Conservation (phyloP, 2,797 vertebrate species). For the Lophotriccus pileatus region DNA sequence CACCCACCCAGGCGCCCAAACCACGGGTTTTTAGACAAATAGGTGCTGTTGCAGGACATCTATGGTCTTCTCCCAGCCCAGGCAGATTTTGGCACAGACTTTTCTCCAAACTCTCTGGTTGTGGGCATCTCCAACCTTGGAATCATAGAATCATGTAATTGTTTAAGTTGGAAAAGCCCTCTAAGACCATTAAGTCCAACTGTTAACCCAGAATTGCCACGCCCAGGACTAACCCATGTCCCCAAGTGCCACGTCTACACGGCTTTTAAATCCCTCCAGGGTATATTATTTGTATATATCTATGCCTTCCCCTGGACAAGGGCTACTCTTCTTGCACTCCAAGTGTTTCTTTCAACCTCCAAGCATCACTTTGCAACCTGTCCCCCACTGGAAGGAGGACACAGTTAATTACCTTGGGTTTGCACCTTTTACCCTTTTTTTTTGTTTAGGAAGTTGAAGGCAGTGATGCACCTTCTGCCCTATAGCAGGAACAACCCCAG, state of each 20-base stretch:
- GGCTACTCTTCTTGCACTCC: neutral
- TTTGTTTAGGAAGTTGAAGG: neutral
- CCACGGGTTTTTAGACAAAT: neutral
- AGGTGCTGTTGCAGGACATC: neutral
- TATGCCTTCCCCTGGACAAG: neutral
- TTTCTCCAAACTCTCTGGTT: neutral
- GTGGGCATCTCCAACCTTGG: neutral
- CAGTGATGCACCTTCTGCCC: neutral
- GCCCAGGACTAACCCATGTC: neutral
- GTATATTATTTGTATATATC: neutral
- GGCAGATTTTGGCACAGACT: neutral
- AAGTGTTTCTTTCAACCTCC: neutral
- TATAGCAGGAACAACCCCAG: neutral
- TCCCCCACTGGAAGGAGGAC: neutral
- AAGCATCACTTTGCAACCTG: neutral
- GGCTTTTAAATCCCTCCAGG: neutral
- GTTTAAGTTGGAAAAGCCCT: neutral
- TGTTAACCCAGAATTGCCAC: neutral
- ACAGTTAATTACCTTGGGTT: neutral
- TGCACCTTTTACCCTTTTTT: neutral
- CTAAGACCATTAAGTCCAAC: neutral
- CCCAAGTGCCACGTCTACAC: neutral
- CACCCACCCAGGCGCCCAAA: neutral
- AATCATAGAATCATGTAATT: neutral
- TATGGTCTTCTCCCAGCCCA: neutral